phyloP scores from a whole-genome alignment of 92 coral and sea anemone genomes.

The Pocillopora grandis region DNA sequence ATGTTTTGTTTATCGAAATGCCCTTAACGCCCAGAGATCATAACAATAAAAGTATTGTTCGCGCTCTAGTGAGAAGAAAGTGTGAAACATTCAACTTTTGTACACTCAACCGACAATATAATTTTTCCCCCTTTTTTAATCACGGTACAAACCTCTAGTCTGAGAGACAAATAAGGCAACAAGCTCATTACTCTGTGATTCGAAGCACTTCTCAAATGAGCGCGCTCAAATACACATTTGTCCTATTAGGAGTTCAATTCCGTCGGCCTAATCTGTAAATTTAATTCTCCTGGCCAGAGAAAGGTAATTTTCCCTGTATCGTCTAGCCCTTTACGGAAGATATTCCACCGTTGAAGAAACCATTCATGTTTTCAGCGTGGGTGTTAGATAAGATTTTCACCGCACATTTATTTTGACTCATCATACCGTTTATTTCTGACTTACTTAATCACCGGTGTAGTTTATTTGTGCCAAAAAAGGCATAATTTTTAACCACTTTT shows the following conservation, averaged over 20 bases:
- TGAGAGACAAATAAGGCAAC: background rate
- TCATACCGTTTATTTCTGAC: background rate
- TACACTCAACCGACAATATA: background rate
- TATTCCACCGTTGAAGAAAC: background rate
- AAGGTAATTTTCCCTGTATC: background rate
- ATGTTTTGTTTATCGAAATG: background rate
- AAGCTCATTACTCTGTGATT: background rate
- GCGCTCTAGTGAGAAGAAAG: background rate
- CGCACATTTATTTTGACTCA: background rate
- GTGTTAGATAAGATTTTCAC: background rate
- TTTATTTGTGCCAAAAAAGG: background rate
- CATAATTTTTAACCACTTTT: background rate
- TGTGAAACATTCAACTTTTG: slow-evolving; percentile 3
- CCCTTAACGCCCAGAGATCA: slow-evolving; percentile 2
- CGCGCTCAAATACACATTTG: background rate
- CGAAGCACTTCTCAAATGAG: background rate
- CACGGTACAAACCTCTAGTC: background rate
- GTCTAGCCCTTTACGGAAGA: background rate
- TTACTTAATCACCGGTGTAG: background rate
- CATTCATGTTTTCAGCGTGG: background rate
- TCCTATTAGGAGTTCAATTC: background rate
- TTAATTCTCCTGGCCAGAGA: background rate
- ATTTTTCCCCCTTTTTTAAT: background rate
- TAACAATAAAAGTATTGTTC: slow-evolving; percentile 2
- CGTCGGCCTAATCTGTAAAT: background rate